These are phyloP conservation scores for Lasius platythorax DNA, from an alignment of 2,888 invertebrate species.

Conservation along the genomic window DNA sequence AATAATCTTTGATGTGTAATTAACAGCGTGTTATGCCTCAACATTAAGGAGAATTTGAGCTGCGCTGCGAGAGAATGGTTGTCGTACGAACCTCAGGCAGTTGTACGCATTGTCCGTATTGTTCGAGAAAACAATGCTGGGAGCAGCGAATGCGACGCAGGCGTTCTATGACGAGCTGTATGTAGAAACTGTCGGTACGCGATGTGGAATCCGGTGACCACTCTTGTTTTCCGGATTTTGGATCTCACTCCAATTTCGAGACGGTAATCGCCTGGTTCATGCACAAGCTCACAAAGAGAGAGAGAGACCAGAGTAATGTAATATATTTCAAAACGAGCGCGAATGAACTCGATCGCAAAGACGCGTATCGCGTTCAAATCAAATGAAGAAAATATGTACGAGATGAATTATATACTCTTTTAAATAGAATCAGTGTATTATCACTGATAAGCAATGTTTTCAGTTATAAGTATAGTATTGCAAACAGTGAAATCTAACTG, in stretches of 20 bases:
- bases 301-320: neutral
- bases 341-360: neutral
- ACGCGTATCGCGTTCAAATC: neutral
- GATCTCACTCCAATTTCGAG: constrained; percentile 8
- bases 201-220: constrained; percentile 61
- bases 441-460: neutral
- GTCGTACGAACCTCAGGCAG: constrained; percentile 67
- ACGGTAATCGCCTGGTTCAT: constrained; percentile 2
- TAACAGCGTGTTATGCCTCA: constrained; percentile 39
- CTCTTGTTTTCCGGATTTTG: constrained; percentile 68
- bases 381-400: neutral
- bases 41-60: constrained; percentile 62
- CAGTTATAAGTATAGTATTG: neutral
- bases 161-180: constrained; percentile 68
- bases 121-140: constrained; percentile 75
- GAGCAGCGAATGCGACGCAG: constrained; percentile 68
- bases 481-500: neutral
- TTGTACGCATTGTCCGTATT: constrained; percentile 73
- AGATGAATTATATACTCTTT: neutral
- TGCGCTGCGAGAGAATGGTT: constrained; percentile 62
- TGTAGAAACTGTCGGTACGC: constrained; percentile 56
- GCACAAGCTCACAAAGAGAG: neutral
- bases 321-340: neutral
- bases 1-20: constrained; percentile 28
- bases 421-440: neutral